phyloP scores from a whole-genome alignment of 2,888 invertebrate genomes.

The Phymatocera aterrima region DNA sequence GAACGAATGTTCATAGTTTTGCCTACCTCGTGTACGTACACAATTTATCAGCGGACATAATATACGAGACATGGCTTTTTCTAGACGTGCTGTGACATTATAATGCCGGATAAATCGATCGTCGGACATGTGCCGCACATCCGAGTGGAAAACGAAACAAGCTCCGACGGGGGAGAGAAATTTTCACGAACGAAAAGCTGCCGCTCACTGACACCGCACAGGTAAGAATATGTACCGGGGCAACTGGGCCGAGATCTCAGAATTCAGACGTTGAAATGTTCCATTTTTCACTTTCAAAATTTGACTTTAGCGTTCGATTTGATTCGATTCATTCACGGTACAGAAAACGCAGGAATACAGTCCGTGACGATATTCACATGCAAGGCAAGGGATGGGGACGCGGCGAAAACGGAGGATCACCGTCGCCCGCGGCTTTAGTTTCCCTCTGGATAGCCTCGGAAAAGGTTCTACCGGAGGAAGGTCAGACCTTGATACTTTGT shows the following conservation, averaged over 20 bases:
- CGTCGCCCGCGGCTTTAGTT: constrained; percentile 65
- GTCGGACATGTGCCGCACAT: not conserved
- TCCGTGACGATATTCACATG: constrained; percentile 57
- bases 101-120: not conserved
- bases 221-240: constrained; percentile 53
- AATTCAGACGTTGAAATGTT: constrained; percentile 23
- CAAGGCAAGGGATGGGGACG: constrained; percentile 68
- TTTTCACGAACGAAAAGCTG: constrained; percentile 55
- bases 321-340: not conserved
- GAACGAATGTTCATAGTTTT: too few relatives aligned
- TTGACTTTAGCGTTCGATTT: not conserved
- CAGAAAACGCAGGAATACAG: not conserved
- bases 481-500: constrained; percentile 71
- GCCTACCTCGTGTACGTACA: too few relatives aligned
- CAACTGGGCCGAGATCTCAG: too few relatives aligned
- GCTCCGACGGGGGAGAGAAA: constrained; percentile 44
- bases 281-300: not conserved
- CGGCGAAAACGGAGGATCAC: constrained; percentile 56
- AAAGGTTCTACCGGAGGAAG: constrained; percentile 61
- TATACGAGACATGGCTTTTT: too few relatives aligned
- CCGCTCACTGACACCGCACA: constrained; percentile 57
- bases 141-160: not conserved
- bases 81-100: not conserved
- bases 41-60: too few relatives aligned
- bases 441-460: constrained; percentile 61